phyloP scores from a whole-genome alignment of 2,113 vertebrate species.

The Brachypteracias leptosomus region DNA sequence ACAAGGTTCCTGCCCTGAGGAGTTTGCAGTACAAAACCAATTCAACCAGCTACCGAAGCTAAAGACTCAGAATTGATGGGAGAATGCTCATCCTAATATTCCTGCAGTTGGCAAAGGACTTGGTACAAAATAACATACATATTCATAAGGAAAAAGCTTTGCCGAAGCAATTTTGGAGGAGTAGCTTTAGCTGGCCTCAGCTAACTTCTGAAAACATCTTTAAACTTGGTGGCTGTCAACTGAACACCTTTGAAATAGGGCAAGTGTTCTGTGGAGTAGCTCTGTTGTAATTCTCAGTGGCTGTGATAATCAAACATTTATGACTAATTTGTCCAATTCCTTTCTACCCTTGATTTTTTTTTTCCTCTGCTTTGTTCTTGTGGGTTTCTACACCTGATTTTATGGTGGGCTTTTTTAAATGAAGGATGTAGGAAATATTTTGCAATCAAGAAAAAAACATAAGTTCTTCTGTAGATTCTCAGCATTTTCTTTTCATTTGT shows the following conservation, averaged over 20 bases:
- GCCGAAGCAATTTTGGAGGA: not conserved
- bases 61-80: not conserved
- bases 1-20: not conserved
- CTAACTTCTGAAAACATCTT: not conserved
- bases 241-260: not conserved
- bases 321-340: not conserved
- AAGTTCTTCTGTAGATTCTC: not conserved
- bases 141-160: conserved; percentile 6
- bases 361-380: not conserved
- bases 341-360: not conserved
- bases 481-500: not conserved
- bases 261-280: not conserved
- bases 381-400: not conserved
- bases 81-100: not conserved
- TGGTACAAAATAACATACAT: not conserved
- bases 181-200: not conserved
- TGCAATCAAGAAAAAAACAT: not conserved
- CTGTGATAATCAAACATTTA: not conserved
- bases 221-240: not conserved
- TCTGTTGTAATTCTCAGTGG: not conserved
- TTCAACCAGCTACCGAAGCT: not conserved
- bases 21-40: not conserved
- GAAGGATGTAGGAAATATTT: not conserved
- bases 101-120: not conserved
- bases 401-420: not conserved